Conservation (phyloP, 2,113 vertebrate genomes). For the Gallinago media region DNA sequence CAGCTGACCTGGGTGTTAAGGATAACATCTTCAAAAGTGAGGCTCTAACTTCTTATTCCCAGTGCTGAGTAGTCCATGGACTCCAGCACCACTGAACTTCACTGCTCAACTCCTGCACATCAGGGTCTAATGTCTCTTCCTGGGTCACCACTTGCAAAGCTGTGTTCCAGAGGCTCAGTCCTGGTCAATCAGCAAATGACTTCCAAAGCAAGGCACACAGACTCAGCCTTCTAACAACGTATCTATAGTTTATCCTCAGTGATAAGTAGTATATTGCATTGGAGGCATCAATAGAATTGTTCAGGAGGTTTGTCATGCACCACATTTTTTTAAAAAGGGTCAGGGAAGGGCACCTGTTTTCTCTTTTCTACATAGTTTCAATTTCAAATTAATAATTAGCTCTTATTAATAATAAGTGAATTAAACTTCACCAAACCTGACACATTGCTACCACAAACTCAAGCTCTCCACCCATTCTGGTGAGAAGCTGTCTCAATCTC, state of each 20-base stretch:
- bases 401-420: neutral
- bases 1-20: neutral
- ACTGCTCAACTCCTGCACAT: neutral
- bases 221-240: neutral
- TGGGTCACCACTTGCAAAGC: neutral
- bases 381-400: neutral
- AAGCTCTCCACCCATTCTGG: too few relatives aligned
- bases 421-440: neutral
- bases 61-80: fast-evolving
- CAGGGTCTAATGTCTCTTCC: fast-evolving
- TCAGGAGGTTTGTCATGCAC: neutral
- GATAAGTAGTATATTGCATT: neutral
- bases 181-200: neutral
- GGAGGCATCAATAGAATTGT: neutral
- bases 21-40: neutral
- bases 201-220: neutral
- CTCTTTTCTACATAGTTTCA: neutral
- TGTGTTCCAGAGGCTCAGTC: neutral
- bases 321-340: neutral
- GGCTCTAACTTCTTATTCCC: neutral
- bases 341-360: neutral
- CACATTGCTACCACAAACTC: neutral
- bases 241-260: neutral
- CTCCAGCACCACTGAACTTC: neutral
- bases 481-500: neutral